A percentile compares a stretch with the other conserved stretches of the same genome.
Evolutionary conservation across 2,797 vertebrate genomes (phyloP).

Genomic region (Columba guinea): DNA sequence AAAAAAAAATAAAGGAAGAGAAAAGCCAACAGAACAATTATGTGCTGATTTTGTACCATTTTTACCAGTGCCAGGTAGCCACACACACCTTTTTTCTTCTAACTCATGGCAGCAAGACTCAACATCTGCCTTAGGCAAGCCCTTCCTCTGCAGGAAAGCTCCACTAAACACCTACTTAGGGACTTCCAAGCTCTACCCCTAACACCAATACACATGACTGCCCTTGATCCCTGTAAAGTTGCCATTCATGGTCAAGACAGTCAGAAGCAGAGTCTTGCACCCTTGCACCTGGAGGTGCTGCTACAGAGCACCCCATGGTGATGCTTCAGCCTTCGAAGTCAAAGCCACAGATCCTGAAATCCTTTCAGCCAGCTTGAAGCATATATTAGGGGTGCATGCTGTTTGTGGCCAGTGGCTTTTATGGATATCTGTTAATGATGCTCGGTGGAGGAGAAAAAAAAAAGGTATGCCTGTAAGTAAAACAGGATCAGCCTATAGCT

Average conservation of each 20-base stretch:
- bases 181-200: background rate
- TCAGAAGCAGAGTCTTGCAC: background rate
- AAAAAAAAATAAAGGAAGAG: background rate
- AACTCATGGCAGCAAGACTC: conserved; percentile 22
- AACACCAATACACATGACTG: background rate
- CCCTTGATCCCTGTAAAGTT: background rate
- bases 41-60: conserved; percentile 2
- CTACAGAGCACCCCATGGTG: background rate
- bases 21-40: background rate
- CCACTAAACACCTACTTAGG: background rate
- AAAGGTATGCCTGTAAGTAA: background rate
- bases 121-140: background rate
- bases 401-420: background rate
- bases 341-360: background rate
- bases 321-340: background rate
- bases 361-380: background rate
- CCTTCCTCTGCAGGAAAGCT: background rate
- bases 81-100: background rate
- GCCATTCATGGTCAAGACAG: background rate
- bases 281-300: background rate
- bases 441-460: background rate
- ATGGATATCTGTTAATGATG: background rate
- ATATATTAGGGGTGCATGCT: background rate
- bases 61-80: conserved; percentile 32
- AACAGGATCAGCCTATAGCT: background rate